Base-by-base conservation (phyloP, 2,888 invertebrate species). In the Antheraea assamensis region DNA sequence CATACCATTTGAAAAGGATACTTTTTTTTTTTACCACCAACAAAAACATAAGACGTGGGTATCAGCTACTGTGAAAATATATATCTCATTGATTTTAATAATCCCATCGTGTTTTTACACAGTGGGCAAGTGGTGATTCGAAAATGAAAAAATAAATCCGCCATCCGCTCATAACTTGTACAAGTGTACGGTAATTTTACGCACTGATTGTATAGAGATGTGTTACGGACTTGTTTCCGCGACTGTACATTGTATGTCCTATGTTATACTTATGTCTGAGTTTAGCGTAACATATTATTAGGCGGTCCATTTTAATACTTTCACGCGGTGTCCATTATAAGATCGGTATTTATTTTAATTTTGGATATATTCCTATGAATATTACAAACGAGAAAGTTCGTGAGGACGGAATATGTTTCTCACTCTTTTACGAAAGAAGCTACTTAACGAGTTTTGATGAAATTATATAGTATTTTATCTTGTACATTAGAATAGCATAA, bases 141-240 rank as follows among this genome's bases (percentile, higher is more conserved):
- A 52, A 70, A 58, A 24, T 17, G 17, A 0, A 74, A 71, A 27
- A 64, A 70, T 74, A 75, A n/a, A 75, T 72, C 72, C 77, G 78
- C 76, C 71, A 21, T 27, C 47, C 21, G 52, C 74, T 72, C 5
- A 0, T 71, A 52, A 4, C 71, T 80, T 79, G 75, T 74, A 81
- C 82, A 77, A 52, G n/a, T 27, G 42, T 74, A 70, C 73, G 79
- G 78, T 81, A 87, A 85, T 79, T 90, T 89, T 80, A 86, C 85
- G 89, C 88, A 79, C 87, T 86, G 89, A 83, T 90, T 88, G 80
- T 75, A 76, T 76, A 74, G 79, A 82, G 79, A 80, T 81, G 80
- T 79, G 79, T 81, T 82, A 81, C 81, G 78, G 75, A 74, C 66
- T 81, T 80, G 79, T 83, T 86, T 88, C 87, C 87, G 85, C 78